A percentile compares a stretch with the other conserved stretches of the same genome.
These are phyloP conservation scores for Macaca fascicularis DNA, from an alignment of 2,113 vertebrate species.

Conservation along the genomic window DNA sequence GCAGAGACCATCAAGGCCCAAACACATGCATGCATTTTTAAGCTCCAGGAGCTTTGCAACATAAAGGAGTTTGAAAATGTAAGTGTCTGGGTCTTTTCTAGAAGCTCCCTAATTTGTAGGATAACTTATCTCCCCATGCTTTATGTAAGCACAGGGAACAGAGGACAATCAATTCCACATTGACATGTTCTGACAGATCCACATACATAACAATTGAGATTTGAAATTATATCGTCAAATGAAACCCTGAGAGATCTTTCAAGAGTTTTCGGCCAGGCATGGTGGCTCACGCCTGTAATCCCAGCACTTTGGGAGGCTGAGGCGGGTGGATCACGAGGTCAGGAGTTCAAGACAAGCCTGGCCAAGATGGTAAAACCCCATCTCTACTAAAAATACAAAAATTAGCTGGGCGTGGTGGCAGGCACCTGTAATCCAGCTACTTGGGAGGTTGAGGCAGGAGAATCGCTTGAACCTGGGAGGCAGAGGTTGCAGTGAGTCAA, in stretches of 20 bases:
- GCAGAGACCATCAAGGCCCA: not conserved
- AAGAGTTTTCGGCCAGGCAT: not conserved
- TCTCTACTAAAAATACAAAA: no score
- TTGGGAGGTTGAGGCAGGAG: no score
- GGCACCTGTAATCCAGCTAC: no score
- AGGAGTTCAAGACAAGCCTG: no score
- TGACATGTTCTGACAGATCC: not conserved
- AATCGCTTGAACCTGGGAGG: no score
- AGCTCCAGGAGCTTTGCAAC: not conserved
- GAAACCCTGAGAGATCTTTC: not conserved
- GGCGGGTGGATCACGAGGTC: no score
- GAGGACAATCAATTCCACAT: not conserved
- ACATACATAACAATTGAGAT: not conserved
- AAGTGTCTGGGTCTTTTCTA: not conserved
- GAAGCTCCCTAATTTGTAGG: not conserved
- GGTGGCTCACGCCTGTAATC: no score
- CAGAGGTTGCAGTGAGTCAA: no score
- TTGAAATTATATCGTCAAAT: not conserved
- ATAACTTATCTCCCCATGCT: not conserved
- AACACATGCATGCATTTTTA: not conserved
- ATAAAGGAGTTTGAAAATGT: not conserved
- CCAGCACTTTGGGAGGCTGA: no score
- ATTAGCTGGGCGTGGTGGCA: rapidly evolving
- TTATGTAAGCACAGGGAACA: not conserved
- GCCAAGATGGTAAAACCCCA: no score